Percentiles rank a stretch among this genome's conserved stretches.
Conservation (phyloP, 1,140 invertebrate species). For the Pectinophora gossypiella region DNA sequence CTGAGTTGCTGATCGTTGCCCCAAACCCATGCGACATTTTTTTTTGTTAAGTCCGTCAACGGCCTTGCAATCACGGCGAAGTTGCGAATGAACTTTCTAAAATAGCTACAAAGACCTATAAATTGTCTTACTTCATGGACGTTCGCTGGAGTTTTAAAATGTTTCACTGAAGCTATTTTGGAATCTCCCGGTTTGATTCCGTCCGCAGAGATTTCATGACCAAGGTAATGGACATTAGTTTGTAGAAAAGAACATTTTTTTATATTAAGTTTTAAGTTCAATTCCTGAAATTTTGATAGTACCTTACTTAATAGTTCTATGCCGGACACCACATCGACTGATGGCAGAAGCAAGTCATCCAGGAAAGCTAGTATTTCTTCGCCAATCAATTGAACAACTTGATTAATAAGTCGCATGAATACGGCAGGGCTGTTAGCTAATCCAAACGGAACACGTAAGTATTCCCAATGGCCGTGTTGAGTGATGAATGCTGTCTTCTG, state of each 20-base stretch:
- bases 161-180: conserved; percentile 32
- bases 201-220: not conserved
- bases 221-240: conserved; percentile 16
- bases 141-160: conserved; percentile 26
- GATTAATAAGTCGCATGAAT: conserved; percentile 18
- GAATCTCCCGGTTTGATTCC: conserved; percentile 29
- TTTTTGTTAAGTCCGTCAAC: not conserved
- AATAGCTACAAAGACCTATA: conserved; percentile 39
- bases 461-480: conserved; percentile 45
- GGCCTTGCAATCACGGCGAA: not conserved
- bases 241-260: conserved; percentile 25
- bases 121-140: conserved; percentile 43
- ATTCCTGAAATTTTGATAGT: conserved; percentile 7
- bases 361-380: conserved; percentile 8
- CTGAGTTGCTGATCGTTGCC: not conserved
- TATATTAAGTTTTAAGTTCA: conserved; percentile 23
- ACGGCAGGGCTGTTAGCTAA: not conserved
- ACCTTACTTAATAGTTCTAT: conserved; percentile 12
- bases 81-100: conserved; percentile 5
- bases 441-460: not conserved
- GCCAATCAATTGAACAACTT: conserved; percentile 2
- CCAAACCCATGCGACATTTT: not conserved
- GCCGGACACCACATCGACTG: conserved; percentile 4
- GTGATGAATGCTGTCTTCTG: conserved; percentile 44
- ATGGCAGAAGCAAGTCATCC: conserved; percentile 19